These are phyloP conservation scores for Caenorhabditis plicata DNA, from an alignment of 2,888 invertebrate genomes.

Conservation along the genomic window DNA sequence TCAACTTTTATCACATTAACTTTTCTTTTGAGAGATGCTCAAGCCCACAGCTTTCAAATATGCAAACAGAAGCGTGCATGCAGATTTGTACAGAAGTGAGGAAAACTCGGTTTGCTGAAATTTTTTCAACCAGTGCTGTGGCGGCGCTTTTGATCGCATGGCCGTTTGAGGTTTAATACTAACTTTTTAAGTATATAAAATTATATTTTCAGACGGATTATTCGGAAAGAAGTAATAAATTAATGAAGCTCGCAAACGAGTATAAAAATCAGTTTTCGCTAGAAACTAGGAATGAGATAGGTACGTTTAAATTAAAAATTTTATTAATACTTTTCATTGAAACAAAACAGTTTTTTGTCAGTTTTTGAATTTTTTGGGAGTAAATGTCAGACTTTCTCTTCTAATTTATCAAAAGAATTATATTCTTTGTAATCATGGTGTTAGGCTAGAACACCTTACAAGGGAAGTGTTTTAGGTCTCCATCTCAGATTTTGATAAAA, in stretches of 20 bases:
- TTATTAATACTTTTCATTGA: too few species aligned
- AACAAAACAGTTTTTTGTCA: too few species aligned
- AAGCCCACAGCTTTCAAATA: neutral
- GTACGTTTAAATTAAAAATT: conserved; percentile 17
- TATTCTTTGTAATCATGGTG: too few species aligned
- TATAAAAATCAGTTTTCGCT: conserved; percentile 30
- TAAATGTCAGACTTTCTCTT: too few species aligned
- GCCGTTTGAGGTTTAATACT: conserved; percentile 35
- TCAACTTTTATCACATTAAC: neutral
- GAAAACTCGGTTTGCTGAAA: conserved; percentile 29
- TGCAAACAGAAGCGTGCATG: conserved; percentile 26
- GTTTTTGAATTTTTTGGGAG: too few species aligned
- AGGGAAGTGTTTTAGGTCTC: too few species aligned
- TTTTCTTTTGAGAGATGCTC: neutral
- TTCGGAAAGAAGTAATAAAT: conserved; percentile 30
- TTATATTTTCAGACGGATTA: conserved; percentile 7
- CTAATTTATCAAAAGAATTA: too few species aligned
- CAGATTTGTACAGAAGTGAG: conserved; percentile 39
- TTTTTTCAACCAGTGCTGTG: conserved; percentile 38
- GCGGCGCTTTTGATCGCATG: conserved; percentile 49
- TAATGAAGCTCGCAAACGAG: conserved; percentile 19
- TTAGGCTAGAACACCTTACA: too few species aligned
- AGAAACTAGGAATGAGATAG: conserved; percentile 48
- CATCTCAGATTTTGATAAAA: too few species aligned
- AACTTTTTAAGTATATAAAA: neutral